These are phyloP conservation scores for Onychostoma macrolepis DNA, from an alignment of 2,113 vertebrate species.

Conservation along the genomic window DNA sequence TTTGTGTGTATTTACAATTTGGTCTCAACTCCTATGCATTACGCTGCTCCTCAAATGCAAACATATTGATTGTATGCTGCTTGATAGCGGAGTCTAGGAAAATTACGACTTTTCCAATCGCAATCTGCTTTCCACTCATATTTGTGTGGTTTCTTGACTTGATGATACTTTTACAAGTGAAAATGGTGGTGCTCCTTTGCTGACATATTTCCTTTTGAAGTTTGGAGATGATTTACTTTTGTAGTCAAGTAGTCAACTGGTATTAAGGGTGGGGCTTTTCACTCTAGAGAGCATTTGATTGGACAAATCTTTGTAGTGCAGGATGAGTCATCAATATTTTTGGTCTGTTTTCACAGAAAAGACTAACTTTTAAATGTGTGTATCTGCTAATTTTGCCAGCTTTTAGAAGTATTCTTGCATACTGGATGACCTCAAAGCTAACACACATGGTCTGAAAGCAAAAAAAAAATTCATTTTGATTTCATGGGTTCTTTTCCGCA, in stretches of 20 bases:
- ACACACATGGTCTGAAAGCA: background rate
- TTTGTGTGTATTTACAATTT: slow-evolving; percentile 71
- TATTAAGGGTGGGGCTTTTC: background rate
- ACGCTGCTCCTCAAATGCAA: slow-evolving; percentile 66
- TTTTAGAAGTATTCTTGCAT: background rate
- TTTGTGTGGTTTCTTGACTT: slow-evolving; percentile 54
- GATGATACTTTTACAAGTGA: slow-evolving; percentile 30
- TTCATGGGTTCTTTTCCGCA: background rate
- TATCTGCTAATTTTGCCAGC: background rate
- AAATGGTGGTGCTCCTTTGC: slow-evolving; percentile 12
- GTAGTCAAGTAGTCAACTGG: background rate
- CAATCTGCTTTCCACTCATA: slow-evolving; percentile 52
- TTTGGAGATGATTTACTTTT: background rate
- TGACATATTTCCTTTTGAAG: background rate
- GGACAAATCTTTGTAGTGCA: background rate
- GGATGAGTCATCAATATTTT: background rate
- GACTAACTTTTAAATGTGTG: background rate
- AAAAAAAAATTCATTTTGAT: background rate
- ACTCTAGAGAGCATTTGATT: background rate
- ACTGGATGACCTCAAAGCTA: background rate
- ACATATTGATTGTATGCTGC: slow-evolving; percentile 72
- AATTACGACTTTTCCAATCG: slow-evolving; percentile 73
- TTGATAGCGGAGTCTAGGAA: slow-evolving; percentile 66
- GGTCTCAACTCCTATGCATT: slow-evolving; percentile 70
- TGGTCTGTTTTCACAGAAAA: background rate